Evolutionary conservation across 2,888 invertebrate species (phyloP).

Genomic region (Idaea straminata): DNA sequence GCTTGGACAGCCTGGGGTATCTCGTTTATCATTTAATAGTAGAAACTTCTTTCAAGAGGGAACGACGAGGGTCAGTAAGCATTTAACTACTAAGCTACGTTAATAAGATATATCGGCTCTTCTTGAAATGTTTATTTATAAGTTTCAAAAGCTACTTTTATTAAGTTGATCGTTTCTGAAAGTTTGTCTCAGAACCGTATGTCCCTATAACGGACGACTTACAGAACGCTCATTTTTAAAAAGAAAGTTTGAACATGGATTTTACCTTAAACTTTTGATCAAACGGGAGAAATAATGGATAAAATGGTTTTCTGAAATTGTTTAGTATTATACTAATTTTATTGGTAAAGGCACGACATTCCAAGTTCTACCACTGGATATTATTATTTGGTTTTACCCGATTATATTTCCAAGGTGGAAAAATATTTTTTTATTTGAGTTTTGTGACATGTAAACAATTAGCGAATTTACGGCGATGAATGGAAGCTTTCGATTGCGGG

Average conservation of each 20-base stretch:
- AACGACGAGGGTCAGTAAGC: too few species aligned
- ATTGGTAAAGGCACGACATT: neutral
- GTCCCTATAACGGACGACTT: neutral
- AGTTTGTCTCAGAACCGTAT: neutral
- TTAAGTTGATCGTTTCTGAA: neutral
- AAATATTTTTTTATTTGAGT: too few species aligned
- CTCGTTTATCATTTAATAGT: neutral
- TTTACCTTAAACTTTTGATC: constrained; percentile 3
- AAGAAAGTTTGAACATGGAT: constrained; percentile 2
- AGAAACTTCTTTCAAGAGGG: too few species aligned
- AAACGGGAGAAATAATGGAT: neutral
- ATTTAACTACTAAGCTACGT: neutral
- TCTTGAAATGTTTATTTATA: neutral
- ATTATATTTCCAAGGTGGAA: too few species aligned
- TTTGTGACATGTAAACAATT: too few species aligned
- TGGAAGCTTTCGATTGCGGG: too few species aligned
- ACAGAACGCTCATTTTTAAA: constrained; percentile 1
- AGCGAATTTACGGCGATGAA: too few species aligned
- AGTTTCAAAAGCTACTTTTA: neutral
- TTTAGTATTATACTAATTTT: neutral
- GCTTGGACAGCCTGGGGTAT: neutral
- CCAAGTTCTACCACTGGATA: too few species aligned
- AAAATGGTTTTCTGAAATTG: neutral
- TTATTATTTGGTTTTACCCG: too few species aligned
- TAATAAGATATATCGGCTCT: neutral